Conservation (phyloP, 2,797 vertebrate genomes). For the Pteronotus mesoamericanus region DNA sequence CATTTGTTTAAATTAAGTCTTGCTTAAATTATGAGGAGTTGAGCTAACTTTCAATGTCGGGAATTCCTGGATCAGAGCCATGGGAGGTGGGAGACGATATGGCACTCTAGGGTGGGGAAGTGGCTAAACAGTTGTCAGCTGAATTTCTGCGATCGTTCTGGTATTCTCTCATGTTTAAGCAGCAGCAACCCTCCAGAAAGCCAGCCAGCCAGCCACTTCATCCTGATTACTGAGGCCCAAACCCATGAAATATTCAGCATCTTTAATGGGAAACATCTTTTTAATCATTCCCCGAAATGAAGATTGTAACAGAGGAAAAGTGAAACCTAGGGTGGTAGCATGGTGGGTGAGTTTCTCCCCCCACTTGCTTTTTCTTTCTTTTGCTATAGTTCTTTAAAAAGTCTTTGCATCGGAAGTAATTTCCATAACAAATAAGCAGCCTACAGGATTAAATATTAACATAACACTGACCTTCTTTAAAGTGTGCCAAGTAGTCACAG, state of each 20-base stretch:
- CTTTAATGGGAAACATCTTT: background rate
- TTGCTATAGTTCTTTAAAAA: background rate
- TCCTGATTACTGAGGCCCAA: background rate
- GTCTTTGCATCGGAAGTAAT: background rate
- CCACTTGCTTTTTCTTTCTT: too few species aligned
- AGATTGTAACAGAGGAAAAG: background rate
- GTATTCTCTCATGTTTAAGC: background rate
- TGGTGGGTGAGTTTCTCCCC: background rate
- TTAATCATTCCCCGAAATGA: background rate
- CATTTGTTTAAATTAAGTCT: slow-evolving; percentile 61
- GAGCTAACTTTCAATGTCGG: slow-evolving; percentile 46
- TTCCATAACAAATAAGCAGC: background rate
- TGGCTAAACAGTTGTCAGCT: background rate
- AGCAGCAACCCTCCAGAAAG: background rate
- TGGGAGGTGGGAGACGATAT: background rate
- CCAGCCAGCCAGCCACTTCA: background rate
- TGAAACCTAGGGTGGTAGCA: background rate
- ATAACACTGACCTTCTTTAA: background rate
- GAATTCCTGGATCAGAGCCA: slow-evolving; percentile 54
- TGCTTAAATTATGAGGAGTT: slow-evolving; percentile 59
- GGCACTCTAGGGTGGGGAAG: background rate
- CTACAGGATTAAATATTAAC: background rate
- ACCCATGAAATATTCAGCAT: background rate
- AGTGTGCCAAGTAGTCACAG: background rate
- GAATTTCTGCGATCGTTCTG: background rate